Evolutionary conservation across 2,797 vertebrate genomes (phyloP).

Genomic region (Bufotes viridis): DNA sequence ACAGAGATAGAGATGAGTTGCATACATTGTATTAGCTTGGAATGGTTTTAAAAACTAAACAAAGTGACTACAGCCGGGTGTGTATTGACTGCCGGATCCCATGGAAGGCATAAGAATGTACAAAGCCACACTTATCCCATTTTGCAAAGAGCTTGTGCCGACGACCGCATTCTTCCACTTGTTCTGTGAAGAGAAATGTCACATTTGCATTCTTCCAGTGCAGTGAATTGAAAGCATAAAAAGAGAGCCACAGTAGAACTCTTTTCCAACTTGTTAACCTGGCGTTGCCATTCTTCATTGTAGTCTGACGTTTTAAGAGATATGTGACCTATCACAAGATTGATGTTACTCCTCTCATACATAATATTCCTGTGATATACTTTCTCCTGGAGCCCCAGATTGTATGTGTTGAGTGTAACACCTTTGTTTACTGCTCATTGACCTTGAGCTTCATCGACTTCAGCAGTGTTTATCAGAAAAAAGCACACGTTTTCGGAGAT

Average conservation of each 20-base stretch:
- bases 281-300: conserved; percentile 35
- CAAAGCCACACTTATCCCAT: conserved; percentile 6
- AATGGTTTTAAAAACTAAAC: neutral
- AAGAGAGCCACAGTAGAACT: conserved; percentile 14
- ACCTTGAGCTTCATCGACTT: neutral
- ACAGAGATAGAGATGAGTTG: too few relatives aligned
- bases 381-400: neutral
- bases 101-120: neutral
- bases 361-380: conserved; percentile 17
- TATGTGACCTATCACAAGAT: conserved; percentile 51
- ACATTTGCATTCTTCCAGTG: conserved; percentile 43
- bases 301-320: conserved; percentile 41
- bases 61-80: neutral
- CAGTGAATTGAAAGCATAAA: conserved; percentile 27
- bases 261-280: conserved; percentile 39
- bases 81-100: neutral
- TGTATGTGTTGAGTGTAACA: neutral
- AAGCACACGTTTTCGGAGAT: neutral
- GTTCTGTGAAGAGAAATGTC: conserved; percentile 39
- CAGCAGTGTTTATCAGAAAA: neutral
- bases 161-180: conserved; percentile 1
- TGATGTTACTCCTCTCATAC: conserved; percentile 37
- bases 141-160: conserved; percentile 11
- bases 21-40: too few relatives aligned
- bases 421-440: neutral